Evolutionary conservation across 2,888 invertebrate species (phyloP), one percentile per base, ranked within the genome.

Genomic region (Stenotaenia linearis): DNA sequence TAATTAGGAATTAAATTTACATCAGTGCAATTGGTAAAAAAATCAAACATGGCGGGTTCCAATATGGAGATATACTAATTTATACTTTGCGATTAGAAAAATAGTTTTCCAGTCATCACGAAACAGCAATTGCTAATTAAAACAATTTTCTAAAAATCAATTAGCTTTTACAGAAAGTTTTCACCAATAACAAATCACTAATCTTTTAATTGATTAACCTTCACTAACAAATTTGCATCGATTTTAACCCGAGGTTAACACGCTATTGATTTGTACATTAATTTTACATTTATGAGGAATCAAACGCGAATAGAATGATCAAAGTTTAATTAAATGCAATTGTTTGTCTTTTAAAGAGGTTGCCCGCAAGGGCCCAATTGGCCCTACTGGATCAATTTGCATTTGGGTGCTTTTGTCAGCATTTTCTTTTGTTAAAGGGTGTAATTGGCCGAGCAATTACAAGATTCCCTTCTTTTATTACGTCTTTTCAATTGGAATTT

Each of bases 341-440:
- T 61, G 61, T 61, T 56, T 25, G 23, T 25, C 23, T 23, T 9
- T 61, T 61, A 23, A 61, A 61, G 15, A 25, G 61, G 61, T 61
- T 61, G 61, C 25, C 25, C 61, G 23, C 61, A 61, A 61, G 61
- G 61, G 61, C 25, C 61, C 61, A 25, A 61, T 61, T 61, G 61
- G 6, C 61, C 61, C 61, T 23, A 25, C 25, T 61, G 61, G 61
- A 61, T 61, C 61, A 61, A 61, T 61, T 61, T 61, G 61, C 61
- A 61, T 61, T 61, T 61, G 23, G 61, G 25, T 61, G 61, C 61
- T 61, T 61, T 61, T 61, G 61, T 61, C 61, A 25, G 61, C 61
- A 61, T 61, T 23, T 45, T 61, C 61, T 28, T 21, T 56, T 7
- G 56, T 61, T 12, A 61, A 61, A 61, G 61, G 61, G 61, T 61